Percentiles rank a stretch among this genome's conserved stretches.
These are phyloP conservation scores for Apogon talboti DNA, from an alignment of 2,797 vertebrate genomes.

Conservation along the genomic window DNA sequence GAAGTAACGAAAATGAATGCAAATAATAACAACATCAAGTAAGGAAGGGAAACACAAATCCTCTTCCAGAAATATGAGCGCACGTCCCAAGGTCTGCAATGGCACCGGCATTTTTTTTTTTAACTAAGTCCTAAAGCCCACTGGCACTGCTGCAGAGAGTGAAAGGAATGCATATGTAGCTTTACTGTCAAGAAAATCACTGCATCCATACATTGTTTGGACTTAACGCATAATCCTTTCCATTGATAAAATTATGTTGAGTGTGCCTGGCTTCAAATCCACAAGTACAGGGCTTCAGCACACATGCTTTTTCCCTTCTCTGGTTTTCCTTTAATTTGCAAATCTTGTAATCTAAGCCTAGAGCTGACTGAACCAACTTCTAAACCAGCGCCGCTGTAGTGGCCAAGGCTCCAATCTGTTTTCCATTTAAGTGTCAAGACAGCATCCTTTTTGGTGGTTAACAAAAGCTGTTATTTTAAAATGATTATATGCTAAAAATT, in stretches of 20 bases:
- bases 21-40: slow-evolving; percentile 49
- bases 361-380: slow-evolving; percentile 91
- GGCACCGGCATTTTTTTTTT: slow-evolving; percentile 59
- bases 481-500: slow-evolving; percentile 90
- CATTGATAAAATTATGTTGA: slow-evolving; percentile 85
- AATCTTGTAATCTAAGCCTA: slow-evolving; percentile 97
- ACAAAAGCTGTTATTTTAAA: slow-evolving; percentile 93
- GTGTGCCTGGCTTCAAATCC: slow-evolving; percentile 80
- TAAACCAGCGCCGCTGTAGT: slow-evolving; percentile 86
- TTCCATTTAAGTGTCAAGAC: slow-evolving; percentile 96
- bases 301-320: slow-evolving; percentile 88
- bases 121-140: slow-evolving; percentile 67
- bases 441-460: slow-evolving; percentile 92
- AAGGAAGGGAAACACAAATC: slow-evolving; percentile 60
- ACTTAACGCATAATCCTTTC: slow-evolving; percentile 84
- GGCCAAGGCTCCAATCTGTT: slow-evolving; percentile 95
- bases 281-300: slow-evolving; percentile 82
- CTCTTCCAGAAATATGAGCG: slow-evolving; percentile 63
- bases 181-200: slow-evolving; percentile 79
- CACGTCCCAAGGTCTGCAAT: slow-evolving; percentile 56
- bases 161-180: slow-evolving; percentile 62
- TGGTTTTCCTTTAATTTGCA: slow-evolving; percentile 97
- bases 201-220: slow-evolving; percentile 83
- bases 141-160: slow-evolving; percentile 62
- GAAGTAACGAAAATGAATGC: slow-evolving; percentile 57